Base-by-base conservation (phyloP, 2,888 invertebrate genomes). In the Incurvaria masculella region DNA sequence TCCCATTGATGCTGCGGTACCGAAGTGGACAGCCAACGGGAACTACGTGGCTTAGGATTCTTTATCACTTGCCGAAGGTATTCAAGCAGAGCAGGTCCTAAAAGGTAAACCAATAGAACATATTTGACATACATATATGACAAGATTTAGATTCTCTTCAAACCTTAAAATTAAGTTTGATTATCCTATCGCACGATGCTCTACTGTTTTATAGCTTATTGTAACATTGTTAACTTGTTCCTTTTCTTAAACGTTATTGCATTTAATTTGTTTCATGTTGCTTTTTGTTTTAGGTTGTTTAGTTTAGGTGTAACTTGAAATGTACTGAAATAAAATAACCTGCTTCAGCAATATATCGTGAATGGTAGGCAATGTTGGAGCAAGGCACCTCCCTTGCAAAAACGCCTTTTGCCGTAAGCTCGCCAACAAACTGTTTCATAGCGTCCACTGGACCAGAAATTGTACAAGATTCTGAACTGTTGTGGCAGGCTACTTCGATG, bases 291-390 rank as follows among this genome's bases (percentile, higher is more conserved):
- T n/a, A n/a, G n/a, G n/a, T n/a, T n/a, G n/a, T n/a, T n/a, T n/a
- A n/a, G n/a, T n/a, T n/a, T n/a, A n/a, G n/a, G n/a, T n/a, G n/a
- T n/a, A n/a, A n/a, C n/a, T n/a, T n/a, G n/a, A n/a, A n/a, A 23
- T 23, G 4, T 23, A 23, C 5, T 23, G 10, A 18, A 19, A 20
- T 8, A 11, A 21, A 42, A 51, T 51, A 51, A 53, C 61, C 80
- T 41, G 83, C 81, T 26, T 79, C 71, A 1, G 79, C 73, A 58
- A 93, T 88, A 57, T 88, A 89, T 42, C 83, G 80, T 49, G 89
- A 89, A 63, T 93, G 92, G 61, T 91, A 93, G 1, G 92, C 88
- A 53, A 90, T 88, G 56, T 89, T 88, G 38, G 88, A 82, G 51
- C 88, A 87, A 19, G 87, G 69, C 2, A 74, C 74, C 56, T 73